A percentile compares a stretch with the other conserved stretches of the same genome.
Evolutionary conservation across 2,888 invertebrate species (phyloP).

Genomic region (Hydroisotoma schaefferi): DNA sequence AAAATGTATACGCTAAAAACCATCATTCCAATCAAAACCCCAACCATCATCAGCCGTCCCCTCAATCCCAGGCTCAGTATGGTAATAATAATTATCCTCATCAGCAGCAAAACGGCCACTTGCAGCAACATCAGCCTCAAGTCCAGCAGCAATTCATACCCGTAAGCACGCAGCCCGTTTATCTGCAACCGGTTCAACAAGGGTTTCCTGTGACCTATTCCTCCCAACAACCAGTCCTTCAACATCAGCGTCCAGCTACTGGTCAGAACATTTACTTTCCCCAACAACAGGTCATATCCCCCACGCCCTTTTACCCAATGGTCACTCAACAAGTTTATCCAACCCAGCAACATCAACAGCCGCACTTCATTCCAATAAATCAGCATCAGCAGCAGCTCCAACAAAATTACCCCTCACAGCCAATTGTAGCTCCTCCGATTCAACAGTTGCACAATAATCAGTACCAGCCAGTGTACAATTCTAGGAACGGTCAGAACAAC

Average conservation of each 20-base stretch:
- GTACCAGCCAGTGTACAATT: conserved; percentile 1
- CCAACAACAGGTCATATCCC: conserved; percentile 6
- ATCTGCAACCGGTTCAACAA: conserved; percentile 2
- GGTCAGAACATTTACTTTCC: conserved; percentile 4
- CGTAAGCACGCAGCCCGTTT: conserved; percentile 19
- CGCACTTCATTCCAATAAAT: too few species aligned
- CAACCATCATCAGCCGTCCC: conserved; percentile 9
- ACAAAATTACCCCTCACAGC: not conserved
- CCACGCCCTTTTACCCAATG: conserved; percentile 6
- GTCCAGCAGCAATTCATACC: too few species aligned
- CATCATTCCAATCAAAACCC: not conserved
- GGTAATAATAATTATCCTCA: conserved; percentile 11
- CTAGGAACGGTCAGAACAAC: not conserved
- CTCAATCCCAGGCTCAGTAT: conserved; percentile 4
- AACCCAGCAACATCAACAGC: conserved; percentile 10
- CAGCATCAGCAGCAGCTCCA: conserved; percentile 7
- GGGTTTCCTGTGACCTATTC: not conserved
- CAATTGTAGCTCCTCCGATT: not conserved
- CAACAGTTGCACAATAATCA: not conserved
- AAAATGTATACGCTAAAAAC: conserved; percentile 24
- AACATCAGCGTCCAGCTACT: not conserved
- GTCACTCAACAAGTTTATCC: conserved; percentile 3
- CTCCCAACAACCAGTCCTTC: not conserved
- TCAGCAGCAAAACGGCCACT: conserved; percentile 12
- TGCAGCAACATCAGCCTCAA: conserved; percentile 18